A percentile compares a stretch with the other conserved stretches of the same genome.
These are phyloP conservation scores for Phrixothrix hirtus DNA, from an alignment of 2,888 invertebrate genomes.

Conservation along the genomic window DNA sequence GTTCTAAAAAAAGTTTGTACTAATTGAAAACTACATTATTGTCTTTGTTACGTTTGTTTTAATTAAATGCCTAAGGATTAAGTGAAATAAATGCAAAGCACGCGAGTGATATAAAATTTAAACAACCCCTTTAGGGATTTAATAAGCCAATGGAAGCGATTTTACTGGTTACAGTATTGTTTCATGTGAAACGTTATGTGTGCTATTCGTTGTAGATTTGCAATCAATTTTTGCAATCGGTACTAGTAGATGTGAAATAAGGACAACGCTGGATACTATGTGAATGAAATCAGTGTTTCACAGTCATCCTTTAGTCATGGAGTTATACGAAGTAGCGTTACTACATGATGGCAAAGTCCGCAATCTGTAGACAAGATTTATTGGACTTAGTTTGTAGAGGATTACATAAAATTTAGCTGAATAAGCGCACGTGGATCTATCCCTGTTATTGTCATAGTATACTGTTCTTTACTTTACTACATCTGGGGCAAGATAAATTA, in stretches of 20 bases:
- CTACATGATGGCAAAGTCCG: slow-evolving; percentile 19
- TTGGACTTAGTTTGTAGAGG: slow-evolving; percentile 28
- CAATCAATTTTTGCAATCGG: slow-evolving; percentile 31
- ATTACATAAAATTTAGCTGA: slow-evolving; percentile 33
- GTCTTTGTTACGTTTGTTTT: no score
- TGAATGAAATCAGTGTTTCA: slow-evolving; percentile 17
- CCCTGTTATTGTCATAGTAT: slow-evolving; percentile 7
- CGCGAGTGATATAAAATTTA: no score
- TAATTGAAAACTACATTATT: no score
- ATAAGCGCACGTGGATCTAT: slow-evolving; percentile 26
- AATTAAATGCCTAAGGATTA: no score
- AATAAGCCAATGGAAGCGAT: slow-evolving; percentile 29
- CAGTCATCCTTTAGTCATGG: slow-evolving; percentile 8
- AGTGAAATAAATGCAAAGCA: no score
- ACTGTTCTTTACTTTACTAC: slow-evolving; percentile 2
- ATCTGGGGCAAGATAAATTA: background rate
- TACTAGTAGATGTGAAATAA: slow-evolving; percentile 24
- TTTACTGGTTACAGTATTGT: slow-evolving; percentile 34
- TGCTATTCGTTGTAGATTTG: slow-evolving; percentile 23
- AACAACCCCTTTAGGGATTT: slow-evolving; percentile 26
- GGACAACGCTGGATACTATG: slow-evolving; percentile 16
- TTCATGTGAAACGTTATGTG: slow-evolving; percentile 25
- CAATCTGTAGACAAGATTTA: slow-evolving; percentile 22
- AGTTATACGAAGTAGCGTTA: slow-evolving; percentile 2
- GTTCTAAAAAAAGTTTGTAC: no score